Evolutionary conservation across 1,140 invertebrate species (phyloP).

Genomic region (Phocides pigmalion): DNA sequence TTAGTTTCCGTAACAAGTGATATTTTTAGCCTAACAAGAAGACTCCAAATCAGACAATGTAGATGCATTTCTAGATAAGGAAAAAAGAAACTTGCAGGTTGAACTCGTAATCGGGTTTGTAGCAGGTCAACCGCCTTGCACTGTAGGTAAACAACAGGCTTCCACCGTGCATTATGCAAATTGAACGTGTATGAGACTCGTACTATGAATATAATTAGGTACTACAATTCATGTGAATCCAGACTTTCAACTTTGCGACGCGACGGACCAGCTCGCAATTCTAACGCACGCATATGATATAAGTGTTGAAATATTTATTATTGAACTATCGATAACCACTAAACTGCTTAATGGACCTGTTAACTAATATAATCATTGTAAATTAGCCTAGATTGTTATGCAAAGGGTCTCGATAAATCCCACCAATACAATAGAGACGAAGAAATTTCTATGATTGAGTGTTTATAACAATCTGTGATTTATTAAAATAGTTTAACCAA

Average conservation of each 20-base stretch:
- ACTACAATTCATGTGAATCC: slow-evolving; percentile 31
- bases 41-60: slow-evolving; percentile 16
- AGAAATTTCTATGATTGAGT: too few species aligned
- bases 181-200: slow-evolving; percentile 27
- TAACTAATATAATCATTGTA: too few species aligned
- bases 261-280: slow-evolving; percentile 16
- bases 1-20: not conserved
- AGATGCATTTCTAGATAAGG: slow-evolving; percentile 18
- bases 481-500: too few species aligned
- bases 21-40: slow-evolving; percentile 21
- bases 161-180: slow-evolving; percentile 34
- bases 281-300: slow-evolving; percentile 3
- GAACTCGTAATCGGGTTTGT: slow-evolving; percentile 29
- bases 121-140: slow-evolving; percentile 27
- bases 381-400: too few species aligned
- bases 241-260: slow-evolving; percentile 24
- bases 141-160: slow-evolving; percentile 34
- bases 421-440: too few species aligned
- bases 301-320: slow-evolving; percentile 8
- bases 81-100: slow-evolving; percentile 29
- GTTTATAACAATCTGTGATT: too few species aligned
- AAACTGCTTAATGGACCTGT: too few species aligned
- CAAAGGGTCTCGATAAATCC: too few species aligned
- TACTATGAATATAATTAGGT: slow-evolving; percentile 29
- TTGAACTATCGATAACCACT: not conserved